Base-by-base conservation (phyloP, 1,140 invertebrate species). In the Venturia canescens region DNA sequence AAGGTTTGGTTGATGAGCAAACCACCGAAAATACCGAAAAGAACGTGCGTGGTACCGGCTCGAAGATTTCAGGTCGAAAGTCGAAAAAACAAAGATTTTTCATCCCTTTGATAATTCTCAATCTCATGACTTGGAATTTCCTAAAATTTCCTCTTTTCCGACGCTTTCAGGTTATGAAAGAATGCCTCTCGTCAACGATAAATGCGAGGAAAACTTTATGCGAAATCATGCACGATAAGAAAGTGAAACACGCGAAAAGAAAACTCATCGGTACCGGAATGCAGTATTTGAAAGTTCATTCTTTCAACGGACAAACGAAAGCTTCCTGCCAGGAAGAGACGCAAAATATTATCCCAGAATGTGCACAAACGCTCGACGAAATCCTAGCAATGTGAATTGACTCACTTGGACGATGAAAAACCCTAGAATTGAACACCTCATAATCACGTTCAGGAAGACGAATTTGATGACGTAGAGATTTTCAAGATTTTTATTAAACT, bases 61-160 rank as follows among this genome's bases (percentile, higher is more conserved):
- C 66, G 78, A 38, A 48, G 78, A 70, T 50, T 79, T 70, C 78
- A 79, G 66, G 78, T 79, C 23, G 70, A 13, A 27, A 78, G 66
- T 31, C 1, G 11, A 53, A n/a, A 18, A 53, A 15, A 15, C n/a
- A 34, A 3, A 4, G 1, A 13, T 27, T 26, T 63, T 27, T 27
- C 15, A 60, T 15, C n/a, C 44, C 11, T n/a, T 18, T n/a, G 1
- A 53, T n/a, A n/a, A n/a, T n/a, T 3, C 7, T n/a, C 50, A 7
- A 18, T 53, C 18, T 1, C 50, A 7, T 7, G n/a, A 4, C 11
- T n/a, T 53, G 18, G 18, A 38, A 23, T 44, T 44, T 44, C 7
- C 21, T 23, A 23, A 23, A 23, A 18, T 57, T 26, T 50, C 23
- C 9, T 27, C 18, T 1, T 44, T 44, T 44, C 13, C 11, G 5